Base-by-base conservation (phyloP, 2,888 invertebrate genomes). In the Epinotia bilunana region DNA sequence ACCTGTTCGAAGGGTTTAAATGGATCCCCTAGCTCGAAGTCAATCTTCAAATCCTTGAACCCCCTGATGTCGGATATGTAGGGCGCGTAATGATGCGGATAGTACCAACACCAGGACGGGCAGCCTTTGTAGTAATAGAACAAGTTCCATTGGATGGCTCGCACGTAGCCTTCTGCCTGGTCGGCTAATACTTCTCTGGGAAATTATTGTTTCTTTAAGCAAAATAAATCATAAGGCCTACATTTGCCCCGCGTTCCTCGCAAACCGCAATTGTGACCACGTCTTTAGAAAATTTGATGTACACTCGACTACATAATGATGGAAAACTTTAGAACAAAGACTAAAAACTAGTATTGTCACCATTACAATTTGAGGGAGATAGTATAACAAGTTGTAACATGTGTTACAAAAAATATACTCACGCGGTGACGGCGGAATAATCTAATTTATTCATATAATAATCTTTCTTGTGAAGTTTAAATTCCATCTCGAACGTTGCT, bases 41-140 rank as follows among this genome's bases (percentile, higher is more conserved):
- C 95, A n/a, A 99, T 94, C 82, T 96, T 95, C 79, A 97, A 90
- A 79, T 97, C 92, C 79, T 95, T 95, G 86, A 99, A 98, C 74
- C 97, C 96, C 82, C 95, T 96, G 53, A 99, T 95, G 88, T 99
- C 99, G 3, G 99, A 99, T 80, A 99, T 97, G 87, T 97, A 99
- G 0, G 99, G 99, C 0, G 99, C 98, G 90, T 99, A 99, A 90
- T 99, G 99, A 86, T 98, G 98, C 0, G 99, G 99, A 90, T 99
- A 99, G 91, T 95, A 99, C 99, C 99, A 99, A 46, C 98, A 97
- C 99, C 99, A 99, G 0, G 99, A 99, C 69, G 97, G 97, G 62
- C 99, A 98, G 7, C 99, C 99, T 83, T 98, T 96, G 91, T 99
- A 99, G 90, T 99, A 99, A 90, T 99, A 99, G 86, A 97, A 95